Evolutionary conservation across 2,888 invertebrate species (phyloP).

Genomic region (Blastobasis adustella): DNA sequence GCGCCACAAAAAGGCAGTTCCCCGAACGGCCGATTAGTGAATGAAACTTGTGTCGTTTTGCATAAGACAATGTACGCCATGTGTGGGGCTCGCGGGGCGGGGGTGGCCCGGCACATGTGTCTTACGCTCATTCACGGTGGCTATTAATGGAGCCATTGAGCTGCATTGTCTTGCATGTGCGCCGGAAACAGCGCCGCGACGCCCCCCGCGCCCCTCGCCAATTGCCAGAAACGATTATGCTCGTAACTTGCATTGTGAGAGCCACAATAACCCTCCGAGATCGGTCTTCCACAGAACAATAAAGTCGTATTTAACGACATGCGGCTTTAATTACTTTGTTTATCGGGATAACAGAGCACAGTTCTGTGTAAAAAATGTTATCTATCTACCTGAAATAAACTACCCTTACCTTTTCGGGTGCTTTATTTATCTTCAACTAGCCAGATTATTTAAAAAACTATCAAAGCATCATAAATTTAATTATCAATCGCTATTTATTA

Average conservation of each 20-base stretch:
- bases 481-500: no score
- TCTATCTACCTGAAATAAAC: no score
- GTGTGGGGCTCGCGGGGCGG: slow-evolving; percentile 40
- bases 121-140: slow-evolving; percentile 63
- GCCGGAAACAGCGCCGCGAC: slow-evolving; percentile 50
- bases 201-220: slow-evolving; percentile 39
- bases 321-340: no score
- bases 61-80: slow-evolving; percentile 63
- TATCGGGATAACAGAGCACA: no score
- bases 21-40: slow-evolving; percentile 52
- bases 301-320: no score
- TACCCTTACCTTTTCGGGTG: no score
- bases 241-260: slow-evolving; percentile 13
- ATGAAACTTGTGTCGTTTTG: slow-evolving; percentile 61
- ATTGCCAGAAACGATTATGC: slow-evolving; percentile 53
- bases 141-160: slow-evolving; percentile 70
- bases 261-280: no score
- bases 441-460: no score
- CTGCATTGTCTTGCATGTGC: slow-evolving; percentile 69
- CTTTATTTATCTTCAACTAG: no score
- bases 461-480: no score
- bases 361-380: no score
- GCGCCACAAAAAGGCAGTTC: slow-evolving; percentile 44
- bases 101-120: slow-evolving; percentile 60
- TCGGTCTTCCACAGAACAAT: no score